Evolutionary conservation across 2,888 invertebrate genomes (phyloP).

Genomic region (Quadroppia sp.): DNA sequence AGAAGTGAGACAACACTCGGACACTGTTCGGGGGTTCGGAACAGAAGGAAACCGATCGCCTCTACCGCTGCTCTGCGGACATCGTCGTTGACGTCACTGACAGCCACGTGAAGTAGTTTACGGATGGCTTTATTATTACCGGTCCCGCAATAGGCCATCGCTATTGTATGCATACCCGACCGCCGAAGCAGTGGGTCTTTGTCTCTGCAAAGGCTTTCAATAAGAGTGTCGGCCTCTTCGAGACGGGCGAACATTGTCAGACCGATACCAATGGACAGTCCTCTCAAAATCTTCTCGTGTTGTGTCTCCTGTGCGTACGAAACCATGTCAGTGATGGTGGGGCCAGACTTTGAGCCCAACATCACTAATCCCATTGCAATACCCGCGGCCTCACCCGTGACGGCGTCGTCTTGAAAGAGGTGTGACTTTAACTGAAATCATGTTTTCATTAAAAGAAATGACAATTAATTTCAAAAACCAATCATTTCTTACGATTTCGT

Average conservation of each 20-base stretch:
- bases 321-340: slow-evolving; percentile 90
- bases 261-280: slow-evolving; percentile 92
- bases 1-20: slow-evolving; percentile 94
- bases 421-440: slow-evolving; percentile 96
- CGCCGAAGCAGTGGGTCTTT: slow-evolving; percentile 83
- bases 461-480: not conserved
- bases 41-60: slow-evolving; percentile 93
- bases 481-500: slow-evolving; percentile 40
- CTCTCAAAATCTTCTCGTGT: slow-evolving; percentile 96
- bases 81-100: slow-evolving; percentile 98
- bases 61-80: slow-evolving; percentile 97
- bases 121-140: slow-evolving; percentile 96
- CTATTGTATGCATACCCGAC: slow-evolving; percentile 96
- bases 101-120: slow-evolving; percentile 88
- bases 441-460: slow-evolving; percentile 55
- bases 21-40: slow-evolving; percentile 88
- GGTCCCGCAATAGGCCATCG: slow-evolving; percentile 97
- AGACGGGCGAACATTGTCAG: slow-evolving; percentile 94
- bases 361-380: slow-evolving; percentile 99
- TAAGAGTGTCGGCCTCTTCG: slow-evolving; percentile 92
- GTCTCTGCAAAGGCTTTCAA: slow-evolving; percentile 80
- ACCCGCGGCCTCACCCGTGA: slow-evolving; percentile 97
- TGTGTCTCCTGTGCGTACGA: slow-evolving; percentile 91
- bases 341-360: slow-evolving; percentile 87
- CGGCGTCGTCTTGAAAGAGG: slow-evolving; percentile 96